Base-by-base conservation (phyloP, 2,113 vertebrate species). In the Equus przewalskii region DNA sequence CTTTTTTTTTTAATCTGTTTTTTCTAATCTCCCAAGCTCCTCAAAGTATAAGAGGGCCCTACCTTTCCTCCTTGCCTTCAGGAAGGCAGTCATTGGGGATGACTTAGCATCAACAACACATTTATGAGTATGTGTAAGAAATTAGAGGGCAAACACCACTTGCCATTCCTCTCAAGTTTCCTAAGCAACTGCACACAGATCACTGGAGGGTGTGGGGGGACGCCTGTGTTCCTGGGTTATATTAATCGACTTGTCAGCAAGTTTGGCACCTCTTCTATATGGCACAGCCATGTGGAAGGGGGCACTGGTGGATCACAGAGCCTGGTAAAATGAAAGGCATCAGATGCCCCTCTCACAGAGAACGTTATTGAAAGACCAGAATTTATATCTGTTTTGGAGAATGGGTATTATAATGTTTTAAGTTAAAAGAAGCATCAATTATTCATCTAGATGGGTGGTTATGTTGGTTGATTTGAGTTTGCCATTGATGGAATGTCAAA, bases 71-170 rank as follows among this genome's bases (percentile, higher is more conserved):
- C 81, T n/a, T 41, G 67, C 69, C 33, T 65, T n/a, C 69, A 97
- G 96, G 95, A 97, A 97, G 97, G 93, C 95, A 97, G 97, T 85
- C 91, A 96, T 70, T 78, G 94, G 97, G 89, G 97, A 58, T 91
- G 93, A 95, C 82, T 93, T 82, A 98, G 65, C 62, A 62, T 82
- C 98, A 97, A 96, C 85, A 81, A 97, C 89, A 89, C 89, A 97
- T 97, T 97, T 97, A 86, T 69, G 90, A 96, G 64, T 60, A 96
- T 76, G 84, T 98, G 91, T 67, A 97, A 79, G 91, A 91, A 97
- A 97, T 97, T 93, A 93, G 69, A 98, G 62, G 95, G 89, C 79
- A 98, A 79, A 92, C 5, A 75, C 93, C 92, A 91, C 80, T 81
- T 96, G 83, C 19, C 88, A 88, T 62, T 96, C 58, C 84, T 97